Base-by-base conservation (phyloP, 2,113 vertebrate species). In the Cercopithecus mona region DNA sequence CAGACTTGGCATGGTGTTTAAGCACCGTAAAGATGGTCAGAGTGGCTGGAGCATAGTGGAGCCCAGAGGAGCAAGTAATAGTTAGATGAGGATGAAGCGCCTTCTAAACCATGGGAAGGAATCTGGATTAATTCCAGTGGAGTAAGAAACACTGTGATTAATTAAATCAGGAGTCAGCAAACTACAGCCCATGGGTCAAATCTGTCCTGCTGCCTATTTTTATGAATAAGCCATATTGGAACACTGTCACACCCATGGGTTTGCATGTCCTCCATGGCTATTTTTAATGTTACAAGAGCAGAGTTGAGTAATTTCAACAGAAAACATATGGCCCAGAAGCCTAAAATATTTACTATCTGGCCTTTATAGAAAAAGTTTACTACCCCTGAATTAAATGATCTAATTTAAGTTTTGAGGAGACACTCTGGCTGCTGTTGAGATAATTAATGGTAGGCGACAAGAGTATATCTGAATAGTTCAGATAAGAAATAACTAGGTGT, bases 371-470 rank as follows among this genome's bases (percentile, higher is more conserved):
- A 70, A 72, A 92, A 43, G n/a, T 95, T 95, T 78, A 35, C 88
- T 59, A 95, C 20, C 38, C 32, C 50, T 88, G 59, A 90, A 80
- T 95, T 80, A 93, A 92, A 70, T 86, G 30, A 80, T 76, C 43
- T 95, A 50, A 38, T 82, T 92, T 90, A 72, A 88, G n/a, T 83
- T 73, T 80, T 81, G 70, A 97, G 94, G 87, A 93, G n/a, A 76
- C 5, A 45, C 14, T 93, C 75, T 40, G 40, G 90, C 22, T 90
- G 12, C 38, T 25, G 12, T 22, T 32, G 72, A 76, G 79, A 87
- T 40, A 96, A 93, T 78, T 68, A 86, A 35, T 78, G 32, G n/a
- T 68, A 59, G 45, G 38, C 81, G 68, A 59, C 22, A 73, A 72
- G 68, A 27, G 16, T 93, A 2, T 79, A 48, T 93, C 66, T 94